phyloP scores from a whole-genome alignment of 2,113 vertebrate genomes.

The Himantopus leucocephalus region DNA sequence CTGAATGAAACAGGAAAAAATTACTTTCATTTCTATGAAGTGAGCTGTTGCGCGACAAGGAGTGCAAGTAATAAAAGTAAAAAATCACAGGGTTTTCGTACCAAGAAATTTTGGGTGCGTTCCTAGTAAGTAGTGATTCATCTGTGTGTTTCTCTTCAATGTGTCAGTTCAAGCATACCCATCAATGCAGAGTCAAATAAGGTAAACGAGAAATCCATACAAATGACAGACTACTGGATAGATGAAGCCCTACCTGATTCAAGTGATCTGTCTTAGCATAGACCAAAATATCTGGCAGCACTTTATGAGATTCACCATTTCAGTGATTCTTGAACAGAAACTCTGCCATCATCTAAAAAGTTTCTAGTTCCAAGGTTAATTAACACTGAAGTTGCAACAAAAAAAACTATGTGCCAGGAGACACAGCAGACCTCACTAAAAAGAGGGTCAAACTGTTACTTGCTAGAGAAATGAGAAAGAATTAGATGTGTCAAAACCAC shows the following conservation, averaged over 20 bases:
- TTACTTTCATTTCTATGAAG: not conserved
- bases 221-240: not conserved
- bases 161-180: not conserved
- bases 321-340: not conserved
- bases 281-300: not conserved
- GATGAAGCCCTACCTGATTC: not conserved
- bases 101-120: not conserved
- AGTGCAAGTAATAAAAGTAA: not conserved
- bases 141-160: not conserved
- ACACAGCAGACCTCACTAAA: not conserved
- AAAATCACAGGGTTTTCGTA: not conserved
- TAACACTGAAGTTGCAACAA: not conserved
- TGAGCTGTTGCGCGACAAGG: not conserved
- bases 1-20: not conserved
- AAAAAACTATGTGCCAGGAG: not conserved
- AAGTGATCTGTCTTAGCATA: not conserved
- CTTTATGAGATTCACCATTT: not conserved
- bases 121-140: not conserved
- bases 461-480: conserved; percentile 20
- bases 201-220: not conserved
- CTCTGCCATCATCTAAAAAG: not conserved
- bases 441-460: not conserved
- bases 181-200: not conserved
- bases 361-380: not conserved
- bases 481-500: conserved; percentile 16